A percentile compares a stretch with the other conserved stretches of the same genome.
These are phyloP conservation scores for Phthorimaea operculella DNA, from an alignment of 1,140 invertebrate genomes.

Conservation along the genomic window DNA sequence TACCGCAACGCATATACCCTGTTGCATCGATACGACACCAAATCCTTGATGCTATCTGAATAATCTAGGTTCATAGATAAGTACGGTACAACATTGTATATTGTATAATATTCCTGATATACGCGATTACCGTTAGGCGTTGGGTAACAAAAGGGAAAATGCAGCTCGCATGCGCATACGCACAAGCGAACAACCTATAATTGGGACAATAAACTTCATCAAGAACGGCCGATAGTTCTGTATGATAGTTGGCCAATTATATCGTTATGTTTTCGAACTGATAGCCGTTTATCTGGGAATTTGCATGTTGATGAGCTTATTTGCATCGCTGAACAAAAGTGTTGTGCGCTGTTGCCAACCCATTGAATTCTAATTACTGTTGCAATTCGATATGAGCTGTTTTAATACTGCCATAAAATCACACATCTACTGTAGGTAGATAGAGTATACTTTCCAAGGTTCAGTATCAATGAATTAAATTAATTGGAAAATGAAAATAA, in stretches of 20 bases:
- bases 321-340: slow-evolving; percentile 16
- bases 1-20: too few species aligned
- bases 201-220: slow-evolving; percentile 58
- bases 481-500: too few species aligned
- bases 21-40: too few species aligned
- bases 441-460: too few species aligned
- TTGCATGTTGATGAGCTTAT: slow-evolving; percentile 29
- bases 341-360: slow-evolving; percentile 5
- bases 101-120: slow-evolving; percentile 1
- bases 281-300: slow-evolving; percentile 33
- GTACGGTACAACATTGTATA: not conserved
- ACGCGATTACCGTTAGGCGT: not conserved
- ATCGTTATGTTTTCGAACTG: slow-evolving; percentile 43
- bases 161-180: not conserved
- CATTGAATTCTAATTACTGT: not conserved
- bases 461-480: too few species aligned
- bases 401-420: not conserved
- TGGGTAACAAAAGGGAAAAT: not conserved
- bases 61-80: too few species aligned
- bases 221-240: slow-evolving; percentile 47
- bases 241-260: slow-evolving; percentile 51
- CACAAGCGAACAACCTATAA: slow-evolving; percentile 55
- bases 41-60: too few species aligned
- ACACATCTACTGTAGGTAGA: not conserved
- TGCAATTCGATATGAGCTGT: not conserved